A percentile compares a stretch with the other conserved stretches of the same genome.
Conservation (phyloP, 2,113 vertebrate genomes). For the Callipepla californica region DNA sequence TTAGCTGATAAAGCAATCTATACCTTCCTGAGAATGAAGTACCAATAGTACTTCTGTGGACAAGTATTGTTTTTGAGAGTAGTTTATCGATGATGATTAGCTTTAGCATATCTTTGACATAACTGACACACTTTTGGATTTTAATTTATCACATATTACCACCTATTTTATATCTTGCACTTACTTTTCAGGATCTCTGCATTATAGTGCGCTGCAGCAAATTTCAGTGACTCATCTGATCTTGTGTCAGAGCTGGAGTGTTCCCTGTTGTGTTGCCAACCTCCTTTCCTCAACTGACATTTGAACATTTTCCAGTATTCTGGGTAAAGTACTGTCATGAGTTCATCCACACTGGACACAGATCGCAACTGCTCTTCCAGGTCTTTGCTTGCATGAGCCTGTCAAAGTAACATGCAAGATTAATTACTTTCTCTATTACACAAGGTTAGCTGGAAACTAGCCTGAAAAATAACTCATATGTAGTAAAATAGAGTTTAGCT, state of each 20-base stretch:
- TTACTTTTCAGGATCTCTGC: constrained; percentile 95
- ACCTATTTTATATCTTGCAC: constrained; percentile 8
- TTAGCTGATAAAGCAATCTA: neutral
- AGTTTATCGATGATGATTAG: neutral
- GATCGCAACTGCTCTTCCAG: constrained; percentile 92
- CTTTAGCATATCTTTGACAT: neutral
- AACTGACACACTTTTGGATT: neutral
- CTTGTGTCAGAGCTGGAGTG: constrained; percentile 69
- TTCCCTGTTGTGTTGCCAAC: constrained; percentile 75
- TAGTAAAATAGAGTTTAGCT: neutral
- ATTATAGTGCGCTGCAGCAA: constrained; percentile 91
- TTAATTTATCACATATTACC: neutral
- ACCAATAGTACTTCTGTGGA: neutral
- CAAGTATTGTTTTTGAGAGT: neutral
- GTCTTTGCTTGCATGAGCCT: constrained; percentile 85
- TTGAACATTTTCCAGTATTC: constrained; percentile 94
- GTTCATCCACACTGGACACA: constrained; percentile 94
- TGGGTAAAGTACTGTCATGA: constrained; percentile 94
- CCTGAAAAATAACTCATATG: neutral
- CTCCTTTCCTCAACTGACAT: constrained; percentile 87
- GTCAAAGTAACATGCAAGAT: constrained; percentile 58
- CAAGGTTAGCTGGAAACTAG: constrained; percentile 2
- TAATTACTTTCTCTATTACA: neutral
- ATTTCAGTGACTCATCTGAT: constrained; percentile 84
- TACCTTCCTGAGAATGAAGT: neutral